A percentile compares a stretch with the other conserved stretches of the same genome.
Conservation (phyloP, 2,113 vertebrate species). For the Plecturocebus donacophilus region DNA sequence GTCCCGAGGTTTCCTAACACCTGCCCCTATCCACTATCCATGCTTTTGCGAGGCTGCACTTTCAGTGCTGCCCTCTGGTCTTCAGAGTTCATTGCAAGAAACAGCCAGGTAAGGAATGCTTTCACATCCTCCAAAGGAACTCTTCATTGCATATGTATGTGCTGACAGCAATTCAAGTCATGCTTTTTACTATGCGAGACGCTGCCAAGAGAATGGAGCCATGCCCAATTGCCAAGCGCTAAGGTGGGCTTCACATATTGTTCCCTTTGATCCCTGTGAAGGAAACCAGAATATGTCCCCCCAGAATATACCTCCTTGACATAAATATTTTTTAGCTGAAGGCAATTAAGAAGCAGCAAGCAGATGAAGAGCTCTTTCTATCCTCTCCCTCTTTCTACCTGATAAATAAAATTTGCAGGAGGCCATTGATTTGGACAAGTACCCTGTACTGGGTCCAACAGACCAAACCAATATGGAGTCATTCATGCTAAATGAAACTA, state of each 20-base stretch:
- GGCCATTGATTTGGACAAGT: not conserved
- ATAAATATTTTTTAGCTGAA: not conserved
- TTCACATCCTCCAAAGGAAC: not conserved
- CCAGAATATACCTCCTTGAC: not conserved
- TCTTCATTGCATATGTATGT: not conserved
- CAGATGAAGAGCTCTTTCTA: not conserved
- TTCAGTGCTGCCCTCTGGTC: not conserved
- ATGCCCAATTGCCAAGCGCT: not conserved
- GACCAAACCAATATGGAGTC: not conserved
- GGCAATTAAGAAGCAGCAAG: not conserved
- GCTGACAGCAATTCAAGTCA: not conserved
- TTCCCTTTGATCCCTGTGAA: not conserved
- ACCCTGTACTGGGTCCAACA: not conserved
- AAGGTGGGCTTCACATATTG: fast-evolving
- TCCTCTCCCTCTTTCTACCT: not conserved
- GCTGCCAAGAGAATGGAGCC: too few species aligned
- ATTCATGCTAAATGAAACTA: not conserved
- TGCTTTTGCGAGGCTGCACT: not conserved
- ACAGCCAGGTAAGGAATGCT: not conserved
- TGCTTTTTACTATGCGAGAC: not conserved
- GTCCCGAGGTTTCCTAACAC: too few species aligned
- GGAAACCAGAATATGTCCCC: not conserved
- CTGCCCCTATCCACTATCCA: not conserved
- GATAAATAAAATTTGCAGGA: not conserved
- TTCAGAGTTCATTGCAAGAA: not conserved